Conservation (phyloP, 2,888 invertebrate species). For the Chromoteleia sp. region DNA sequence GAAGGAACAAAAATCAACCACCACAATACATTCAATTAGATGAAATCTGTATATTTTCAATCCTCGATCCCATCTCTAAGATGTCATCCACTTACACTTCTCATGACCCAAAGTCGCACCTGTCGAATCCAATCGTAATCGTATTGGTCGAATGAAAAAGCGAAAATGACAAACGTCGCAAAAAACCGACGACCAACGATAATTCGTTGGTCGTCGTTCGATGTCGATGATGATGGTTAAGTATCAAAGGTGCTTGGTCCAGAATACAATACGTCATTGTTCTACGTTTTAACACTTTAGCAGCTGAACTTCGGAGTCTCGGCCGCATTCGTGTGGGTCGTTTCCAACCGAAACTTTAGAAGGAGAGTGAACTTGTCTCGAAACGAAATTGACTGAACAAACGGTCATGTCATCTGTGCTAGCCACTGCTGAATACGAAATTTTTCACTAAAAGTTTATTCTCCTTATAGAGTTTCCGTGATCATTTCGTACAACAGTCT, state of each 20-base stretch:
- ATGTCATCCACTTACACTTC: constrained; percentile 22
- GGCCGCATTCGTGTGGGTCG: neutral
- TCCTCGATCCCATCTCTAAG: constrained; percentile 18
- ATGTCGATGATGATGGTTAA: constrained; percentile 35
- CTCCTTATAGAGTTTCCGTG: constrained; percentile 25
- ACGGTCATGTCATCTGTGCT: neutral
- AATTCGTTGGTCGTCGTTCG: constrained; percentile 23
- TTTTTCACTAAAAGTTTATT: constrained; percentile 3
- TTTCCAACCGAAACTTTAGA: constrained; percentile 12
- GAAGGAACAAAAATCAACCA: no score
- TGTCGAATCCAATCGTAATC: constrained; percentile 10
- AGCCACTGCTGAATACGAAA: neutral
- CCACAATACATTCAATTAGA: neutral
- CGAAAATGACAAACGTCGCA: constrained; percentile 23
- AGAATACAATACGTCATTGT: constrained; percentile 33
- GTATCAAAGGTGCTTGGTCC: constrained; percentile 51
- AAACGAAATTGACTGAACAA: neutral
- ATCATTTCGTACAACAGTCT: constrained; percentile 48
- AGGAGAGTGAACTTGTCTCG: constrained; percentile 6
- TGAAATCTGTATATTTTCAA: constrained; percentile 50
- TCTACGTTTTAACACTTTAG: constrained; percentile 24
- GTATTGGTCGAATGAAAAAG: constrained; percentile 25
- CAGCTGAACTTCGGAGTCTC: constrained; percentile 1
- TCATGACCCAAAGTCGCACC: constrained; percentile 28
- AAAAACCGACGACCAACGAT: constrained; percentile 8